Evolutionary conservation across 1,140 invertebrate species (phyloP).

Genomic region (Pemphigus obesinymphae): DNA sequence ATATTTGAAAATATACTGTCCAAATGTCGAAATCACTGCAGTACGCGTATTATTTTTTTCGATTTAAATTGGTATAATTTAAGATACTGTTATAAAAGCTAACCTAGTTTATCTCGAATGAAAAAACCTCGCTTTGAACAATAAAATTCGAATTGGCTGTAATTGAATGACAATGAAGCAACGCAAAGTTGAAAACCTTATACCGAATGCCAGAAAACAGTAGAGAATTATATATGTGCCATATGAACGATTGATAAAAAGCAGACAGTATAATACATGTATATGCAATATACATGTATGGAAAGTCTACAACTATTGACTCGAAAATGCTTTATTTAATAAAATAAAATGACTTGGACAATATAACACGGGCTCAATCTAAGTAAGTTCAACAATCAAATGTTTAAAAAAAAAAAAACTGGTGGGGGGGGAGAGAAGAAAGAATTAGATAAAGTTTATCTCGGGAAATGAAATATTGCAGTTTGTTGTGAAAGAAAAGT

Average conservation of each 20-base stretch:
- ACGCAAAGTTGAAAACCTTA: background rate
- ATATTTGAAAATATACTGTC: too few species aligned
- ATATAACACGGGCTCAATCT: background rate
- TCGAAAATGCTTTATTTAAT: background rate
- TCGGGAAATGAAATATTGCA: constrained; percentile 19
- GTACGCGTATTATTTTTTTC: too few species aligned
- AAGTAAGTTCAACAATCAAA: constrained; percentile 3
- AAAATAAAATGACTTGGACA: background rate
- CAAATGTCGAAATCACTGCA: too few species aligned
- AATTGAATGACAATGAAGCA: background rate
- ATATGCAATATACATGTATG: background rate
- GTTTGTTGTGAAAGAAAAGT: constrained; percentile 14
- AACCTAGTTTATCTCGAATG: background rate
- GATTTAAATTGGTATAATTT: too few species aligned
- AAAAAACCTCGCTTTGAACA: background rate
- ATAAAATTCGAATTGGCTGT: background rate
- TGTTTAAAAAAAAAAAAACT: background rate
- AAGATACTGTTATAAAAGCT: background rate
- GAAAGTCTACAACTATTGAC: background rate
- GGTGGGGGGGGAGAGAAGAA: background rate
- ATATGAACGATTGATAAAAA: background rate
- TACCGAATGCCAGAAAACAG: background rate
- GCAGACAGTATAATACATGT: too few species aligned
- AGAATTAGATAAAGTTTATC: constrained; percentile 32
- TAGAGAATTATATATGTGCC: background rate